Evolutionary conservation across 1,140 invertebrate species (phyloP).

Genomic region (Camponotus vicinus): DNA sequence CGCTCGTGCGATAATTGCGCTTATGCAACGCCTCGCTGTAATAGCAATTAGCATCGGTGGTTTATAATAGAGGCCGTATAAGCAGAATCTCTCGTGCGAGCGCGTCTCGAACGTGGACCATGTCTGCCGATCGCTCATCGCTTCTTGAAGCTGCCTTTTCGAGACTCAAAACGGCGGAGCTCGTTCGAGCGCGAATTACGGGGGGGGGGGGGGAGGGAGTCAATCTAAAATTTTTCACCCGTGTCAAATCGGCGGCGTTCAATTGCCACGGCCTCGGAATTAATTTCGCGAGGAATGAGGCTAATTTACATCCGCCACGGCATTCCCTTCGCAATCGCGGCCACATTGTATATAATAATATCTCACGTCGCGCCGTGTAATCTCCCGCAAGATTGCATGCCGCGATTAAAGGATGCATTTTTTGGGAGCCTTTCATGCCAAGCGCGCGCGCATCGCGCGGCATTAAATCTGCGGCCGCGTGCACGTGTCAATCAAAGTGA

Average conservation of each 20-base stretch:
- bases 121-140: neutral
- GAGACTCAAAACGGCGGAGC: conserved; percentile 11
- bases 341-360: conserved; percentile 64
- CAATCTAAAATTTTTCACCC: conserved; percentile 55
- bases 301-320: conserved; percentile 35
- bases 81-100: conserved; percentile 49
- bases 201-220: neutral
- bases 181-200: neutral
- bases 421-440: conserved; percentile 9
- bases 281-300: conserved; percentile 59
- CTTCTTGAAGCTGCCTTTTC: neutral
- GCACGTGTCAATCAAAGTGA: conserved; percentile 57
- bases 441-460: neutral
- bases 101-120: neutral
- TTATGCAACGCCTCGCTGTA: conserved; percentile 79
- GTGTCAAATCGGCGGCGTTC: conserved; percentile 47
- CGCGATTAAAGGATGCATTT: conserved; percentile 45
- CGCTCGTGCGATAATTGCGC: conserved; percentile 76
- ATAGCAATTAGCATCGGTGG: conserved; percentile 80
- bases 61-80: conserved; percentile 73
- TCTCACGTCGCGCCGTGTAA: conserved; percentile 60
- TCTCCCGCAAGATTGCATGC: conserved; percentile 59
- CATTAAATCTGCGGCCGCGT: conserved; percentile 37
- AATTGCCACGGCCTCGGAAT: conserved; percentile 59
- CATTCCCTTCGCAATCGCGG: conserved; percentile 57